Evolutionary conservation across 2,888 invertebrate species (phyloP), one percentile per base, ranked within the genome.

Genomic region (Abrostola tripartita): DNA sequence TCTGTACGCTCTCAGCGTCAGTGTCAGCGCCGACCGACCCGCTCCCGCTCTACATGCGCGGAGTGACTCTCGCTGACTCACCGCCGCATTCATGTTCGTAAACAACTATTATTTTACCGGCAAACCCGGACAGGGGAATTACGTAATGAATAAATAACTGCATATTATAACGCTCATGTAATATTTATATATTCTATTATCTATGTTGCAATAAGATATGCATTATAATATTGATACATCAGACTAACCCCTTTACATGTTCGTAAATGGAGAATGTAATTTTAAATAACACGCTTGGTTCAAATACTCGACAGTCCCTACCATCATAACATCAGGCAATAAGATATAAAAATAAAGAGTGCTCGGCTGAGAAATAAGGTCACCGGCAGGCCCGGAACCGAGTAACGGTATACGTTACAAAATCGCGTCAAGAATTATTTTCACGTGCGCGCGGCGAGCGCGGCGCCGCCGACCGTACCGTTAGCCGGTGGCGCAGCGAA

Each of bases 391-490:
- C 91, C 94, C 94, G 93, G 93, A 94, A 94, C 93, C 88, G 88
- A 89, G 85, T 93, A 94, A 91, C 94, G 93, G 94, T 92, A 85
- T 92, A 88, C 85, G 89, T 94, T 94, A 93, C 94, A 93, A 94
- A 94, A 94, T 93, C 91, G 90, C 94, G 90, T 91, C 93, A 92
- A 94, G 94, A 93, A 94, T 93, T 93, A 94, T 93, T 90, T 93
- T 93, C 93, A 93, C 93, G 94, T 93, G 92, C 93, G 87, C 89
- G 83, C 87, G 85, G 90, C 89, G 81, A 41, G 11, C 84, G 79
- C 86, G 85, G 84, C 85, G 86, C 81, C 84, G 83, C 72, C 84
- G 76, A 76, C 71, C 84, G 78, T 83, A 91, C 93, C 93, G 93
- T 93, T 93, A 93, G 82, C 84, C 85, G 78, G 85, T 85, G 85